Percentiles rank a stretch among this genome's conserved stretches.
These are phyloP conservation scores for Ophion costatus DNA, from an alignment of 2,888 invertebrate genomes.

Conservation along the genomic window DNA sequence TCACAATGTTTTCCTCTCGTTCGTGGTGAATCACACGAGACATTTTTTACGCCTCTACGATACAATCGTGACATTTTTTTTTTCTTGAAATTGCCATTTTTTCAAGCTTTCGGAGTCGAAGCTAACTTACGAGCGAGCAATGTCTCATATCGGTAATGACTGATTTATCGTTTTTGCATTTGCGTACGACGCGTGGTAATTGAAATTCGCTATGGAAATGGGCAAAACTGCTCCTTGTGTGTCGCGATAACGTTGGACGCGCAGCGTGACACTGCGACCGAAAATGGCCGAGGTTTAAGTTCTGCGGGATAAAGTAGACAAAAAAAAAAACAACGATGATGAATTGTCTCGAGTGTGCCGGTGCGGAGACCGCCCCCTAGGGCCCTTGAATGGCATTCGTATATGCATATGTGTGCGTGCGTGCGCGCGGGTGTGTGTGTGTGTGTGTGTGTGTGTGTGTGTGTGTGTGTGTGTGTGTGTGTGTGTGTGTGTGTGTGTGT, in stretches of 20 bases:
- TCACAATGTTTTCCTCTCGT: no score
- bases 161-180: neutral
- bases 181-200: neutral
- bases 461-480: no score
- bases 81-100: no score
- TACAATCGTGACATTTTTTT: no score
- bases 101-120: no score
- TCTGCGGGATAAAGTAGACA: conserved; percentile 28
- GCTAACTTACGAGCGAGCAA: no score
- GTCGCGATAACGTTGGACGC: conserved; percentile 13
- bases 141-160: neutral
- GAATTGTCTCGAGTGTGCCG: conserved; percentile 55
- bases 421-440: no score
- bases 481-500: no score
- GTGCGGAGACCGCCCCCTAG: conserved; percentile 57
- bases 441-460: no score
- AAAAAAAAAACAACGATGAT: conserved; percentile 50
- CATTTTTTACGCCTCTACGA: no score
- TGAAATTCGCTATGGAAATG: conserved; percentile 11
- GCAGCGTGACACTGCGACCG: conserved; percentile 48
- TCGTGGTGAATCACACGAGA: no score
- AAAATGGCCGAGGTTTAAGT: conserved; percentile 51
- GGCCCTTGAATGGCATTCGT: conserved; percentile 51
- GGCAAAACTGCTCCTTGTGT: neutral
- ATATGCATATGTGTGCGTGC: no score